Base-by-base conservation (phyloP, 2,888 invertebrate species). In the Schrankia costaestrigalis region DNA sequence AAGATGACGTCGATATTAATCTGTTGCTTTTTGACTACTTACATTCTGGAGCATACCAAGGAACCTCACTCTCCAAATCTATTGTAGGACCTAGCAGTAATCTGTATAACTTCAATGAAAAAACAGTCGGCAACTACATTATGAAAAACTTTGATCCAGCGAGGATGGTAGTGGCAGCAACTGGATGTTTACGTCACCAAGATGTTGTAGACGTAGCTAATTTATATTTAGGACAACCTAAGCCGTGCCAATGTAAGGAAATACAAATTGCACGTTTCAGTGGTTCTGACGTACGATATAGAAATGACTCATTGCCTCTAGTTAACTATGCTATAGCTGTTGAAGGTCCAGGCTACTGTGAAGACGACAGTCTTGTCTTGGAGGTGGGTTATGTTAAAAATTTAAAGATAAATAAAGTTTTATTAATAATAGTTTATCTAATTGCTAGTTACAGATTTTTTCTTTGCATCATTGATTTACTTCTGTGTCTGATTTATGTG, bases 291-390 rank as follows among this genome's bases (percentile, higher is more conserved):
- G 91, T 97, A 29, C 91, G 95, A 23, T 94, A 94, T 12, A 91
- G 97, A 30, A 96, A 98, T 61, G 97, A 98, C 74, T 90, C 92
- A 6, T 90, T 98, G 86, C 96, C 97, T 0, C 86, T 95, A 43
- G 96, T 95, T 0, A 96, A 98, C 69, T 89, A 97, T 17, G 97
- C 98, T 1, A 80, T 98, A 14, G 97, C 97, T 7, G 93, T 98
- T 7, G 97, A 99, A 81, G 94, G 96, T 1, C 95, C 96, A 34
- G 94, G 96, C 17, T 97, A 97, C 94, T 90, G 92, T 24, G 93
- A 96, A 73, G 91, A 95, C 1, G 98, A 99, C 70, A 96, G 95
- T 66, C 91, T 98, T 50, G 94, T 96, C 6, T 89, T 99, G 63
- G 97, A 98, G 93, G 93, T 99, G 23, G n/a, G n/a, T n/a, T n/a